Percentiles rank a stretch among this genome's conserved stretches.
These are phyloP conservation scores for Thalpophila matura DNA, from an alignment of 2,888 invertebrate species.

Conservation along the genomic window DNA sequence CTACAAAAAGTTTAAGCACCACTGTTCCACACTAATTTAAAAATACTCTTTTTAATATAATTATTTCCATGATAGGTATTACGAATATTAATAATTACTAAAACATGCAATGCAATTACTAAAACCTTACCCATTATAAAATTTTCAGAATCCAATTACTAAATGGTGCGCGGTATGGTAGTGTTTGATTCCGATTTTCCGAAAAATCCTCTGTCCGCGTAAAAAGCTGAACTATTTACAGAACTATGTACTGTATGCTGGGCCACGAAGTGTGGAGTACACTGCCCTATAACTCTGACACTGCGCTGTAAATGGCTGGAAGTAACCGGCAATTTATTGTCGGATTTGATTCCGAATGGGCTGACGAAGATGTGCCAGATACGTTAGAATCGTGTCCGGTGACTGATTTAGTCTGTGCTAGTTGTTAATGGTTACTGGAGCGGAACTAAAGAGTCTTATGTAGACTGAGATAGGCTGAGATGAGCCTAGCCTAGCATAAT, in stretches of 20 bases:
- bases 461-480: too few species aligned
- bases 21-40: too few species aligned
- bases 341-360: not conserved
- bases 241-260: slow-evolving; percentile 70
- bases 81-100: too few species aligned
- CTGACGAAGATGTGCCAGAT: slow-evolving; percentile 20
- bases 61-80: too few species aligned
- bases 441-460: too few species aligned
- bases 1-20: too few species aligned
- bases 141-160: slow-evolving; percentile 39
- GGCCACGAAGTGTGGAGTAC: slow-evolving; percentile 67
- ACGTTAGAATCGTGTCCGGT: not conserved
- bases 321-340: slow-evolving; percentile 34
- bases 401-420: not conserved
- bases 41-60: too few species aligned
- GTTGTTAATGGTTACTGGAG: too few species aligned
- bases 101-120: too few species aligned
- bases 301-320: slow-evolving; percentile 47
- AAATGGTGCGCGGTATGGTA: not conserved
- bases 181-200: slow-evolving; percentile 11
- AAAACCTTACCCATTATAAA: slow-evolving; percentile 3
- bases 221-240: slow-evolving; percentile 72
- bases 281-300: slow-evolving; percentile 68
- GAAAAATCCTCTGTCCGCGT: slow-evolving; percentile 47
- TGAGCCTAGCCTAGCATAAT: too few species aligned